Evolutionary conservation across 2,888 invertebrate species (phyloP), one percentile per base, ranked within the genome.

Genomic region (Chloromyia formosa): DNA sequence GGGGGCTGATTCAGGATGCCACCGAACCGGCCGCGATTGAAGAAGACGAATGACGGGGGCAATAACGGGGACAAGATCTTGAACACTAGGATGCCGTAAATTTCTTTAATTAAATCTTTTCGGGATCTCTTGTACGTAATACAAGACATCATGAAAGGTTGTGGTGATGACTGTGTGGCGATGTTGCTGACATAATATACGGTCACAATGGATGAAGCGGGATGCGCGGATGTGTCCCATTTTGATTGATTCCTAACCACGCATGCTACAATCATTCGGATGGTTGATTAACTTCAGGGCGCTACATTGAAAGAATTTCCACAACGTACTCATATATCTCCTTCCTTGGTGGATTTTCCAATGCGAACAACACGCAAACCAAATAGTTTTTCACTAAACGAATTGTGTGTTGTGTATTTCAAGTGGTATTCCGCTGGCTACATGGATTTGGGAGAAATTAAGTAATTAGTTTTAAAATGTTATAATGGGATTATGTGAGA

Each of bases 41-140:
- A 45, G 58, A 71, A 71, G 71, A 66, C 69, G 71, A 58, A 45
- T 74, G 56, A 56, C 53, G 14, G 23, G 58, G 45, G 27, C 71
- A 62, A 62, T 73, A 45, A 71, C n/a, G 18, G 64, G 58, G 74
- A 76, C 62, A 71, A 71, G 74, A 69, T 75, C 73, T 66, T 73
- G 23, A 40, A 54, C 64, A 53, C 68, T 60, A 72, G 74, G 61
- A 74, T 16, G 69, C 53, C 73, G 68, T 76, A 76, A 74, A 76
- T 76, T 73, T 74, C 54, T 61, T 76, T 76, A 74, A 74, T 74
- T 76, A 73, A 74, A 76, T 73, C 68, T 73, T 76, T 54, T 56
- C 40, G 61, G 74, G 56, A 20, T 40, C 58, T 71, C 40, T 18
- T 35, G 35, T 40, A 18, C 58, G 14, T 12, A 35, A 40, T 58